Conservation (phyloP, 2,797 vertebrate genomes). For the Coilia nasus region DNA sequence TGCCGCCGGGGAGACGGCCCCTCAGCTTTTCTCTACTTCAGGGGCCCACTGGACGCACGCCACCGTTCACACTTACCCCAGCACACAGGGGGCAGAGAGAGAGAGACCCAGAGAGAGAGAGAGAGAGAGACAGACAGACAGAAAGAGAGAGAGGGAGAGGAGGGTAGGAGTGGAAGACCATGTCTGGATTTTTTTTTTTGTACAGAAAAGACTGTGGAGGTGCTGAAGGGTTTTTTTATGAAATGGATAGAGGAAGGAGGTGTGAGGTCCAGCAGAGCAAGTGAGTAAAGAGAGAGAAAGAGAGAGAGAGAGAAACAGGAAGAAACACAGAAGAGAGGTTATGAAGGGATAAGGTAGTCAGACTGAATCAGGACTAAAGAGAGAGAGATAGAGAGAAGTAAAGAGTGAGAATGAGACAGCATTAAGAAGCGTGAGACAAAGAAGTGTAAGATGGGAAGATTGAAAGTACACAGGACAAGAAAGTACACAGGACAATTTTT, state of each 20-base stretch:
- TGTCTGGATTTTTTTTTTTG: not conserved
- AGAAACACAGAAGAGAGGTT: not conserved
- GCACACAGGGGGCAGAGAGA: not conserved
- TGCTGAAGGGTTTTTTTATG: not conserved
- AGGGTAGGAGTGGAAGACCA: no score
- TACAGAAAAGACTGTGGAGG: conserved; percentile 2
- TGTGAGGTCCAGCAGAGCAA: not conserved
- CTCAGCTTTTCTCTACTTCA: conserved; percentile 28
- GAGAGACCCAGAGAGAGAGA: not conserved
- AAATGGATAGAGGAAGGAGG: conserved; percentile 1
- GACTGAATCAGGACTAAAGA: not conserved
- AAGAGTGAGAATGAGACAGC: no score
- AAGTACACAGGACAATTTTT: no score
- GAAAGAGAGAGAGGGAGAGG: no score
- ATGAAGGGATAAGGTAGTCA: not conserved
- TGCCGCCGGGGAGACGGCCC: conserved; percentile 34
- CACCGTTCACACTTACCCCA: conserved; percentile 33
- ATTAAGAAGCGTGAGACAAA: no score
- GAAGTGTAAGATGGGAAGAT: no score
- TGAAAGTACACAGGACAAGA: no score
- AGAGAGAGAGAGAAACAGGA: not conserved
- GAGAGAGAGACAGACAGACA: not conserved
- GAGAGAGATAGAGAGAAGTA: not conserved
- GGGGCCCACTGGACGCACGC: conserved; percentile 34
- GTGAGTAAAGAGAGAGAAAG: not conserved